Conservation (phyloP, 1,140 invertebrate species). For the Chlorops oryzae region DNA sequence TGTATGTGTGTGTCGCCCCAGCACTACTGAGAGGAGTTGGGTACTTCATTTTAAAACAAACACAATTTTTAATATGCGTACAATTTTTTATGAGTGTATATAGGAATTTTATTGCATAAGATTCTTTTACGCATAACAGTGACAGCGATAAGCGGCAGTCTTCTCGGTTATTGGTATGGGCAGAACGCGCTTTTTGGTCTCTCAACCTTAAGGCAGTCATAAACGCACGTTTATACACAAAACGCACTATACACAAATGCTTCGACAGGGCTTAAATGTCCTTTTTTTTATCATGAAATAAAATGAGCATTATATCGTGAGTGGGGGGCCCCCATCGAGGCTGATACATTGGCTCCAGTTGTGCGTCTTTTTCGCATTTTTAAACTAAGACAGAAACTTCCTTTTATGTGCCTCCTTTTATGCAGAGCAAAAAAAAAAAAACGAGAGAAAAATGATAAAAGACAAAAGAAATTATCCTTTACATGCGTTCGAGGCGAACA, state of each 20-base stretch:
- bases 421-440: neutral
- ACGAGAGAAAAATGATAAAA: too few relatives aligned
- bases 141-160: constrained; percentile 2
- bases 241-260: too few relatives aligned
- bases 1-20: too few relatives aligned
- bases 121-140: constrained; percentile 29
- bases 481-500: too few relatives aligned
- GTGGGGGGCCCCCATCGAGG: neutral
- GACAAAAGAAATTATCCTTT: too few relatives aligned
- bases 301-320: too few relatives aligned
- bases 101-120: constrained; percentile 47
- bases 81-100: constrained; percentile 48
- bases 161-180: neutral
- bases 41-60: constrained; percentile 35
- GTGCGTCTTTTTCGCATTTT: neutral
- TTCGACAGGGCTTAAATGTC: too few relatives aligned
- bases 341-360: neutral
- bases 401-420: constrained; percentile 1
- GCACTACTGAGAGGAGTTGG: neutral
- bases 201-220: too few relatives aligned
- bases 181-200: too few relatives aligned
- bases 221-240: too few relatives aligned
- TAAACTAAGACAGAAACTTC: constrained; percentile 15
- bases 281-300: too few relatives aligned
- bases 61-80: constrained; percentile 47